phyloP scores from a whole-genome alignment of 2,113 vertebrate species.

The Macroglossus sobrinus region DNA sequence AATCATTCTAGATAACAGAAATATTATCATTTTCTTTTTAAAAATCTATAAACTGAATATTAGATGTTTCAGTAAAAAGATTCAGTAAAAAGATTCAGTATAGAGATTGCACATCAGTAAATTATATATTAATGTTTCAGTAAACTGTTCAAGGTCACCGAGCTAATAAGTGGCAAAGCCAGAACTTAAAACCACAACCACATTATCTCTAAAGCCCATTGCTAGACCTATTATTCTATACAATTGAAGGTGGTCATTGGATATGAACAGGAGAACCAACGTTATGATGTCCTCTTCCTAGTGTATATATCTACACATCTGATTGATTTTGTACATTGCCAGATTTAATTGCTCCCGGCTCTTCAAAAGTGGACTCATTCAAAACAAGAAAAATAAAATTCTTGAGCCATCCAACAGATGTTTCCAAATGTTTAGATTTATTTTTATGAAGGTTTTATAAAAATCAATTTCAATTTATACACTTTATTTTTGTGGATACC shows the following conservation, averaged over 20 bases:
- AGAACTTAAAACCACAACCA: not conserved
- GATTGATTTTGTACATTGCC: not conserved
- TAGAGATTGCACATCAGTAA: not conserved
- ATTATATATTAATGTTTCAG: not conserved
- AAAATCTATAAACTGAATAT: not conserved
- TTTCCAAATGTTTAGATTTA: constrained; percentile 76
- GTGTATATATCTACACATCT: not conserved
- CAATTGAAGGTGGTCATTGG: not conserved
- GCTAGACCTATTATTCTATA: rapidly evolving
- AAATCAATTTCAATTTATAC: constrained; percentile 79
- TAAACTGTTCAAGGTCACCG: not conserved
- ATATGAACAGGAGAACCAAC: not conserved
- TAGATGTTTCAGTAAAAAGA: not conserved
- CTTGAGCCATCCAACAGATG: constrained; percentile 73
- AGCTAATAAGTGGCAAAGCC: not conserved
- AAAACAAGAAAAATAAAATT: constrained; percentile 66
- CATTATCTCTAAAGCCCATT: not conserved
- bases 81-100: not conserved
- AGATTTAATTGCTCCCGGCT: constrained; percentile 42
- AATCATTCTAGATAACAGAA: not conserved
- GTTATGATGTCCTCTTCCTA: not conserved
- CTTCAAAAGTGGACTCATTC: constrained; percentile 54
- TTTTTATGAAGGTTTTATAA: constrained; percentile 80
- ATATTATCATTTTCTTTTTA: not conserved
- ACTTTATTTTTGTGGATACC: constrained; percentile 63